Evolutionary conservation across 2,113 vertebrate genomes (phyloP).

Genomic region (Forbesichthys agassizii): DNA sequence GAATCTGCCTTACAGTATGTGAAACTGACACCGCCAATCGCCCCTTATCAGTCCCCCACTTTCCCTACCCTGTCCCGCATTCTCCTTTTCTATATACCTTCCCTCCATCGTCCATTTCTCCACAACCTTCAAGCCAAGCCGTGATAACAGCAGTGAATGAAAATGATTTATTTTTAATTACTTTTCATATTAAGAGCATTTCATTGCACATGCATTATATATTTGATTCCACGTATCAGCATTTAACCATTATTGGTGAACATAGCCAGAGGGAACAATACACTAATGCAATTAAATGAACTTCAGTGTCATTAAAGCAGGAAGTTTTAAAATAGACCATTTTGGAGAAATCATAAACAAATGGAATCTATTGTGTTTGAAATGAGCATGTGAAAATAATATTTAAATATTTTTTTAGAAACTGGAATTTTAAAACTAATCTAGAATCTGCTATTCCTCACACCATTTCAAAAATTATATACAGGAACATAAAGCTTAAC

Average conservation of each 20-base stretch:
- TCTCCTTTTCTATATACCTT: background rate
- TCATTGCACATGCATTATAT: constrained; percentile 60
- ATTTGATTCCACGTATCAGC: constrained; percentile 44
- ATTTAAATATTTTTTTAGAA: background rate
- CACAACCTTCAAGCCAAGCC: constrained; percentile 36
- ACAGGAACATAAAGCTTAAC: no score
- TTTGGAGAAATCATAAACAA: constrained; percentile 23
- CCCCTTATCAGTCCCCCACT: constrained; percentile 49
- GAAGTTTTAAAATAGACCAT: constrained; percentile 26
- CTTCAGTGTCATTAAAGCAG: constrained; percentile 36
- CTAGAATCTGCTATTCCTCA: no score
- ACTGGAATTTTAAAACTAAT: background rate
- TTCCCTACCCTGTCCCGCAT: constrained; percentile 1
- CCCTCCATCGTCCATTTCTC: constrained; percentile 14
- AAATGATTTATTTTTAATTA: constrained; percentile 68
- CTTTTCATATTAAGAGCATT: constrained; percentile 63
- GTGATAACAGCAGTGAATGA: constrained; percentile 55
- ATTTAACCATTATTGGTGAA: constrained; percentile 52
- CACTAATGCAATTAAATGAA: constrained; percentile 65
- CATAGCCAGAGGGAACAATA: constrained; percentile 57
- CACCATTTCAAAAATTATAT: no score
- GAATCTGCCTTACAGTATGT: constrained; percentile 43
- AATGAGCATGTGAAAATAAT: no score
- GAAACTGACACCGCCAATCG: constrained; percentile 59
- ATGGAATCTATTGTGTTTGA: background rate